These are phyloP conservation scores for Mya arenaria DNA, from an alignment of 1,140 invertebrate genomes.

Conservation along the genomic window DNA sequence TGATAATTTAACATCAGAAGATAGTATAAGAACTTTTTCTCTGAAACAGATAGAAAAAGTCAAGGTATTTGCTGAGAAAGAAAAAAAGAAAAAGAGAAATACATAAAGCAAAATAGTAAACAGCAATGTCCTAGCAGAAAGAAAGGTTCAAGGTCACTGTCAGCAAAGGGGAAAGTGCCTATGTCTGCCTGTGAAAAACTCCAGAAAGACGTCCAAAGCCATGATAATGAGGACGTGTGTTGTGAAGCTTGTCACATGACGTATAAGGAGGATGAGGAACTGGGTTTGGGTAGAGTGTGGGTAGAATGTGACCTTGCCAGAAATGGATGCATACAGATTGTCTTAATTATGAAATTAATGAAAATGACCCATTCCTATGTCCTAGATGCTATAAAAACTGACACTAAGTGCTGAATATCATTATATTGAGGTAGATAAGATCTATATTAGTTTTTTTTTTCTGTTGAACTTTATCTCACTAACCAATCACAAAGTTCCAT, in stretches of 20 bases:
- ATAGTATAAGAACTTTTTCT: conserved; percentile 6
- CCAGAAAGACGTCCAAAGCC: not conserved
- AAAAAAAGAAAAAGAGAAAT: not conserved
- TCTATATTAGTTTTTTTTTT: not conserved
- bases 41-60: too few species aligned
- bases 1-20: conserved; percentile 1
- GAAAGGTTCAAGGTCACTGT: too few species aligned
- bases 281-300: conserved; percentile 19
- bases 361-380: conserved; percentile 25
- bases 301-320: conserved; percentile 26
- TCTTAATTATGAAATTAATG: not conserved
- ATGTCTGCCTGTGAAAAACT: conserved; percentile 9
- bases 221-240: conserved; percentile 1
- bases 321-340: conserved; percentile 31
- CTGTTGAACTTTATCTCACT: not conserved
- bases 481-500: not conserved
- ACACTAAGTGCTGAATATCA: not conserved
- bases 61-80: too few species aligned
- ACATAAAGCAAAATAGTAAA: not conserved
- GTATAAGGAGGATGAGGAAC: conserved; percentile 26
- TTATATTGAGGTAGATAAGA: not conserved
- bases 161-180: not conserved
- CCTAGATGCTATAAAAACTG: conserved; percentile 9
- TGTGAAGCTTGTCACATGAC: too few species aligned
- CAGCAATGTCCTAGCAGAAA: not conserved